Percentiles rank a stretch among this genome's conserved stretches.
Evolutionary conservation across 2,888 invertebrate genomes (phyloP).

Genomic region (Meliscaeva auricollis): DNA sequence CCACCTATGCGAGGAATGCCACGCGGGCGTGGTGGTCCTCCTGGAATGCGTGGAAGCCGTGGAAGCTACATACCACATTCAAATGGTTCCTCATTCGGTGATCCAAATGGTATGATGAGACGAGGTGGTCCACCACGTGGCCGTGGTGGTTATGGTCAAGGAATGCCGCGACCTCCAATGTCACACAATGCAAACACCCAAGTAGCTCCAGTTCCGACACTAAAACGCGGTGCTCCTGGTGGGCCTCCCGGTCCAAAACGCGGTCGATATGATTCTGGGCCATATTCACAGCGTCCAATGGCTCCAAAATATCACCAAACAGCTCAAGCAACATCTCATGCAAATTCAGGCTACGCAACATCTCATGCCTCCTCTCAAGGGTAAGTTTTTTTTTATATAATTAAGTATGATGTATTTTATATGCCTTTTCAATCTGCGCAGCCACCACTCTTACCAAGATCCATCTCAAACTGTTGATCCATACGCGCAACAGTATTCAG

Average conservation of each 20-base stretch:
- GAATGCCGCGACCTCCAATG: conserved; percentile 82
- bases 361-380: conserved; percentile 79
- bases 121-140: conserved; percentile 82
- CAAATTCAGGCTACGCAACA: conserved; percentile 78
- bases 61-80: conserved; percentile 82
- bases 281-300: conserved; percentile 82
- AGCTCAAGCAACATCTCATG: conserved; percentile 80
- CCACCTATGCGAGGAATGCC: conserved; percentile 78
- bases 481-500: conserved; percentile 82
- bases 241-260: conserved; percentile 83
- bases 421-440: conserved; percentile 65
- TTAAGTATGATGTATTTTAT: background rate
- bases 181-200: conserved; percentile 83
- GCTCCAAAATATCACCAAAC: conserved; percentile 83
- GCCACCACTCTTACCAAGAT: conserved; percentile 83
- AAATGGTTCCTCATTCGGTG: conserved; percentile 79
- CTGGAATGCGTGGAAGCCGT: conserved; percentile 81
- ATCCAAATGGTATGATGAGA: conserved; percentile 79
- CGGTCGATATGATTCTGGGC: conserved; percentile 83
- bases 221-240: conserved; percentile 83
- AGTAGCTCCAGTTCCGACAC: conserved; percentile 82
- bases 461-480: conserved; percentile 83
- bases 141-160: conserved; percentile 82
- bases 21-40: conserved; percentile 82
- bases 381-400: conserved; percentile 74